These are phyloP conservation scores for Anarsia innoxiella DNA, from an alignment of 2,888 invertebrate species.

Conservation along the genomic window DNA sequence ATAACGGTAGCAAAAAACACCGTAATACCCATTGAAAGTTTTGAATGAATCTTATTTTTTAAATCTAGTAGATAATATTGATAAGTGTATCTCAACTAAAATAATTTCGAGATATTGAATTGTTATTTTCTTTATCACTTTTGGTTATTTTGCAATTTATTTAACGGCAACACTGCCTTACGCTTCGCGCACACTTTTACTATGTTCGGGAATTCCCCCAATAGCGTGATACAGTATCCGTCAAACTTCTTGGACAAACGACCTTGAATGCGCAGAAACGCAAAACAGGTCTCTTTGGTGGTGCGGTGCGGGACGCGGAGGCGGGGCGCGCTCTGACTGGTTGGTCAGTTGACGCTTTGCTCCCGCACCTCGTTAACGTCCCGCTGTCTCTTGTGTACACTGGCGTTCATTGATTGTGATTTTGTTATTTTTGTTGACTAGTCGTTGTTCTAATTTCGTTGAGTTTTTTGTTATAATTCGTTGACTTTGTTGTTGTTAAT, in stretches of 20 bases:
- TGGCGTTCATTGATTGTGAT: background rate
- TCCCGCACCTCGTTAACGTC: background rate
- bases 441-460: slow-evolving; percentile 1
- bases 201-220: too few relatives aligned
- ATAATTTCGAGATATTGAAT: too few relatives aligned
- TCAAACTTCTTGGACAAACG: slow-evolving; percentile 1
- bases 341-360: background rate
- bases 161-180: too few relatives aligned
- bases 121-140: too few relatives aligned
- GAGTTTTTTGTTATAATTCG: background rate
- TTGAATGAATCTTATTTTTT: too few relatives aligned
- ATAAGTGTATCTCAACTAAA: too few relatives aligned
- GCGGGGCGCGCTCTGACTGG: background rate
- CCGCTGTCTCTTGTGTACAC: slow-evolving; percentile 1
- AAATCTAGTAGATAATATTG: too few relatives aligned
- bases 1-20: too few relatives aligned
- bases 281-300: slow-evolving; percentile 1
- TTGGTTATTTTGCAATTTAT: too few relatives aligned
- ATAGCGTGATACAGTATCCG: background rate
- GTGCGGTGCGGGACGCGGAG: slow-evolving; percentile 1
- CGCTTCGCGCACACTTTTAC: too few relatives aligned
- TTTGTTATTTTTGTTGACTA: slow-evolving; percentile 3
- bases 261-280: slow-evolving; percentile 4
- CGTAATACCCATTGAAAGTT: too few relatives aligned
- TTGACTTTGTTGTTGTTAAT: background rate